Evolutionary conservation across 2,888 invertebrate genomes (phyloP).

Genomic region (Dynastes hyllus): DNA sequence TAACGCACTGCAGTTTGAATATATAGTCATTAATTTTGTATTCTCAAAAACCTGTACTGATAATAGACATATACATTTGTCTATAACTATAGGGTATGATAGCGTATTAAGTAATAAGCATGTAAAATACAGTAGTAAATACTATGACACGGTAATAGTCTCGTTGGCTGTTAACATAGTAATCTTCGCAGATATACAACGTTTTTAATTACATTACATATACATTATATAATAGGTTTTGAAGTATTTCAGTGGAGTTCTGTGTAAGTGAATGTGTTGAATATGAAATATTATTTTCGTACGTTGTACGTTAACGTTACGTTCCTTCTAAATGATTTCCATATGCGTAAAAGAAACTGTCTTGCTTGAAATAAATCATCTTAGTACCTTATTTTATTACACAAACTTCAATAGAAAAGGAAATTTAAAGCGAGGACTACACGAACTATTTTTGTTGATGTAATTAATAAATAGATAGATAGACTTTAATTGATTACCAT

Average conservation of each 20-base stretch:
- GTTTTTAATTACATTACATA: neutral
- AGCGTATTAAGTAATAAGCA: conserved; percentile 2
- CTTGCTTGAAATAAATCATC: no score
- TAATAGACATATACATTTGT: neutral
- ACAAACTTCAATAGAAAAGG: no score
- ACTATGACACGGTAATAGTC: conserved; percentile 5
- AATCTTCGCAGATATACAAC: neutral
- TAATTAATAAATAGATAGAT: no score
- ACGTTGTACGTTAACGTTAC: no score
- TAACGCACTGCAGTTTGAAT: neutral
- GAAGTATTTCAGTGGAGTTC: neutral
- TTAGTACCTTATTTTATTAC: no score
- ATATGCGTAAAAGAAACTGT: no score
- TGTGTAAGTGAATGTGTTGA: neutral
- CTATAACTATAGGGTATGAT: neutral
- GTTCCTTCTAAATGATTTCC: no score
- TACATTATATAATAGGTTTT: neutral
- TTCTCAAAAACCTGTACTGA: conserved; percentile 29
- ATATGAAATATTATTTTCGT: neutral
- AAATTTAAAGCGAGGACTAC: no score
- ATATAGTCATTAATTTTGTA: conserved; percentile 24
- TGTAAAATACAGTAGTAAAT: neutral
- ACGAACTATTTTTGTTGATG: no score
- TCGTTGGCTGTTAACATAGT: neutral
- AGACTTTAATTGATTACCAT: no score